Evolutionary conservation across 2,888 invertebrate genomes (phyloP).

Genomic region (Zaprionus bogoriensis): DNA sequence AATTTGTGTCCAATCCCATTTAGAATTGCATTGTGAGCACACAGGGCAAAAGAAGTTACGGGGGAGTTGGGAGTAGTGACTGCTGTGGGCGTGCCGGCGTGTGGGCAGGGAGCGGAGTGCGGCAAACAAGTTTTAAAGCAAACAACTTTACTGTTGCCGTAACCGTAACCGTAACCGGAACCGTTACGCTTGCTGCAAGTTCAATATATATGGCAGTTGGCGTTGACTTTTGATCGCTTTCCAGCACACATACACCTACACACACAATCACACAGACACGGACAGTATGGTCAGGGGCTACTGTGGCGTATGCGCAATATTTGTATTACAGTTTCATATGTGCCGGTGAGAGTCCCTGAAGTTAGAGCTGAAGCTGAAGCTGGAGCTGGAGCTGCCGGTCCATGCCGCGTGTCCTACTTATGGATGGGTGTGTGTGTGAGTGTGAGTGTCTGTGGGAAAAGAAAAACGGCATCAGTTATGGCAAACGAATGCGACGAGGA

Average conservation of each 20-base stretch:
- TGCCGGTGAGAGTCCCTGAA: constrained; percentile 17
- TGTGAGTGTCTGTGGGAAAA: constrained; percentile 11
- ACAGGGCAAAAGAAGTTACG: constrained; percentile 8
- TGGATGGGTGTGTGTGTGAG: constrained; percentile 11
- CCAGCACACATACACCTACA: constrained; percentile 19
- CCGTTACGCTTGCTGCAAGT: constrained; percentile 59
- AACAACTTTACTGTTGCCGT: constrained; percentile 61
- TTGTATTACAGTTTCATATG: constrained; percentile 70
- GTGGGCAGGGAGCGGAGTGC: neutral
- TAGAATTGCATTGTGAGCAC: constrained; percentile 42
- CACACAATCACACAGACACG: neutral
- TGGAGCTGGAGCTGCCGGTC: constrained; percentile 8
- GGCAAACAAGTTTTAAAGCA: constrained; percentile 59
- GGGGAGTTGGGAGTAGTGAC: constrained; percentile 5
- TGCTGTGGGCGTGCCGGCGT: too few species aligned
- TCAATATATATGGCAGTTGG: constrained; percentile 63
- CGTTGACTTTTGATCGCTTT: constrained; percentile 73
- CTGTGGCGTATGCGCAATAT: constrained; percentile 74
- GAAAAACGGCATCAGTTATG: constrained; percentile 76
- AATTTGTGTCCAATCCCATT: constrained; percentile 56
- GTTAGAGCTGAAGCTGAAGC: constrained; percentile 15
- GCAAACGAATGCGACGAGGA: constrained; percentile 73
- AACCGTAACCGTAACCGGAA: constrained; percentile 61
- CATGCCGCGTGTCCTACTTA: constrained; percentile 53
- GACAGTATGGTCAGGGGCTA: constrained; percentile 51